A percentile compares a stretch with the other conserved stretches of the same genome.
phyloP scores from a whole-genome alignment of 2,797 vertebrate genomes.

The Spheniscus humboldti region DNA sequence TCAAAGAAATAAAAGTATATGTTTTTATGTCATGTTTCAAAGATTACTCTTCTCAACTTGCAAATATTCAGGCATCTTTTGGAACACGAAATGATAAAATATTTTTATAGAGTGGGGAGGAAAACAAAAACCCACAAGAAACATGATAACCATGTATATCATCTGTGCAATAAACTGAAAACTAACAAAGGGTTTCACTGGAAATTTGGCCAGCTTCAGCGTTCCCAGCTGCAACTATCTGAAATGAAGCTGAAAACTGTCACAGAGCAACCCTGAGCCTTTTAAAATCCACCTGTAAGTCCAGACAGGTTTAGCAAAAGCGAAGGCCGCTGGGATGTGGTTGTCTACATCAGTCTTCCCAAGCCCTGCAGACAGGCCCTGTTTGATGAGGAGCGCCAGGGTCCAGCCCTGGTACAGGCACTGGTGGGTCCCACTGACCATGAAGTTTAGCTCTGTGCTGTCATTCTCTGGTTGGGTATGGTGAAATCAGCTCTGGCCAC shows the following conservation, averaged over 20 bases:
- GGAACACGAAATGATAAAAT: background rate
- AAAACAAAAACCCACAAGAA: slow-evolving; percentile 16
- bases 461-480: background rate
- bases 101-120: background rate
- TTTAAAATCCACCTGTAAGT: background rate
- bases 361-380: background rate
- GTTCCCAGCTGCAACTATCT: background rate
- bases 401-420: background rate
- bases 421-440: background rate
- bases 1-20: background rate
- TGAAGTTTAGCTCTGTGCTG: background rate
- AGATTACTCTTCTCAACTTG: background rate
- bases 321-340: background rate
- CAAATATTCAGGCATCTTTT: background rate
- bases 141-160: background rate
- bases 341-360: background rate
- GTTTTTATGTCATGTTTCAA: background rate
- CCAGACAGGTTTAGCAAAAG: background rate
- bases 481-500: background rate
- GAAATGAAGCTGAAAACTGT: background rate
- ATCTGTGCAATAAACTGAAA: background rate
- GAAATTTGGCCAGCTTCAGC: background rate
- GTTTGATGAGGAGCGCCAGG: background rate
- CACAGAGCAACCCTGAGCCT: background rate
- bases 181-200: background rate